A percentile compares a stretch with the other conserved stretches of the same genome.
Evolutionary conservation across 30 jellyfish, hydroid and myxozoan genomes (phyloP).

Genomic region (Pseudorhiza aurosa): DNA sequence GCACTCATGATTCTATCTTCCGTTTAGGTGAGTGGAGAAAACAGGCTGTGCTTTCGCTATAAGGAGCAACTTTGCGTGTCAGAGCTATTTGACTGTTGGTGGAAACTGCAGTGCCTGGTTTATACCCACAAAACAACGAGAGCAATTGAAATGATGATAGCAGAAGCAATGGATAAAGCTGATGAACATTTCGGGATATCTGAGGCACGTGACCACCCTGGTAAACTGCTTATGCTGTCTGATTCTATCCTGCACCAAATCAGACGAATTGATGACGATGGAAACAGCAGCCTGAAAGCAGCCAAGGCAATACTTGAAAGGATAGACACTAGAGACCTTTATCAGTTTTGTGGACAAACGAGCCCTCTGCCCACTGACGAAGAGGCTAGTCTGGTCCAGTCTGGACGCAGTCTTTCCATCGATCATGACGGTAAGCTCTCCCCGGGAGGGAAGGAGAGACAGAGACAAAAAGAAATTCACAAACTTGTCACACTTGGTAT

Average conservation of each 20-base stretch:
- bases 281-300: conserved; percentile 2
- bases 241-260: conserved; percentile 32
- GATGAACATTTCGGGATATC: conserved; percentile 18
- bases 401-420: not conserved
- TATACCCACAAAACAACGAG: conserved; percentile 57
- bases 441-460: not conserved
- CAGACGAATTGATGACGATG: conserved; percentile 6
- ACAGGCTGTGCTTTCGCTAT: conserved; percentile 32
- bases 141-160: conserved; percentile 64
- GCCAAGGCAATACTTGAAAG: conserved; percentile 31
- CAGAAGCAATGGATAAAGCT: conserved; percentile 55
- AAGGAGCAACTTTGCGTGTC: conserved; percentile 43
- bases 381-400: conserved; percentile 5
- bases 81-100: conserved; percentile 32
- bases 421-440: not conserved
- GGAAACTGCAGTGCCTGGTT: conserved; percentile 51
- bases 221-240: conserved; percentile 11
- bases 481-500: not conserved
- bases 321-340: conserved; percentile 19
- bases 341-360: conserved; percentile 59
- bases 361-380: conserved; percentile 15
- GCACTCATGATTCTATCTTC: too few species aligned
- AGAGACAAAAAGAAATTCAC: not conserved
- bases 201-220: conserved; percentile 31
- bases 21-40: conserved; percentile 36